Conservation (phyloP, 2,888 invertebrate genomes). For the Latrodectus hesperus region DNA sequence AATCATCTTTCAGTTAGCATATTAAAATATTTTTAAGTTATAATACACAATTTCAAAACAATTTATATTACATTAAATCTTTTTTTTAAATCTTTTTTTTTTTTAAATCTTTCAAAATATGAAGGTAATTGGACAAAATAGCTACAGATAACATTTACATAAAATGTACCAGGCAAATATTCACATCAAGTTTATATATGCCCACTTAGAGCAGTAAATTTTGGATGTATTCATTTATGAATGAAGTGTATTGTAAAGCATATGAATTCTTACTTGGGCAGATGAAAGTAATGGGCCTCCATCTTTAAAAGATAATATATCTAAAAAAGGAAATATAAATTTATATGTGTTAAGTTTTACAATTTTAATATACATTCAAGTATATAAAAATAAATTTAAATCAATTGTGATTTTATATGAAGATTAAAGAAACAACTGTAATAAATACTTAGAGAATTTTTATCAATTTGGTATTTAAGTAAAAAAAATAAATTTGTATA, state of each 20-base stretch:
- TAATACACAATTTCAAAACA: no score
- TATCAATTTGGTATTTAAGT: background rate
- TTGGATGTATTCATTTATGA: no score
- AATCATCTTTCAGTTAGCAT: no score
- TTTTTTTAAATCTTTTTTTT: no score
- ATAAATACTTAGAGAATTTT: background rate
- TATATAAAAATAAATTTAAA: background rate
- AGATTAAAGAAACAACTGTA: background rate
- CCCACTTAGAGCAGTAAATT: no score
- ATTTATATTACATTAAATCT: no score
- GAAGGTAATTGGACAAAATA: no score
- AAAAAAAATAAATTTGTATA: background rate
- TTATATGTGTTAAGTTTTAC: slow-evolving; percentile 69
- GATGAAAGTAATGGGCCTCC: slow-evolving; percentile 74
- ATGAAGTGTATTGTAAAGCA: background rate
- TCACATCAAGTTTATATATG: no score
- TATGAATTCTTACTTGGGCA: slow-evolving; percentile 70
- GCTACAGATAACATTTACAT: no score
- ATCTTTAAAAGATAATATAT: slow-evolving; percentile 73
- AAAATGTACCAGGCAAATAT: no score
- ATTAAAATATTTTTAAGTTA: no score
- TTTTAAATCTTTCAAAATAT: no score
- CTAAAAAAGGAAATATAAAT: slow-evolving; percentile 69
- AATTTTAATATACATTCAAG: background rate
- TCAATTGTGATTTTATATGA: background rate